Evolutionary conservation across 2,888 invertebrate genomes (phyloP).

Genomic region (Ectropis crepuscularia): DNA sequence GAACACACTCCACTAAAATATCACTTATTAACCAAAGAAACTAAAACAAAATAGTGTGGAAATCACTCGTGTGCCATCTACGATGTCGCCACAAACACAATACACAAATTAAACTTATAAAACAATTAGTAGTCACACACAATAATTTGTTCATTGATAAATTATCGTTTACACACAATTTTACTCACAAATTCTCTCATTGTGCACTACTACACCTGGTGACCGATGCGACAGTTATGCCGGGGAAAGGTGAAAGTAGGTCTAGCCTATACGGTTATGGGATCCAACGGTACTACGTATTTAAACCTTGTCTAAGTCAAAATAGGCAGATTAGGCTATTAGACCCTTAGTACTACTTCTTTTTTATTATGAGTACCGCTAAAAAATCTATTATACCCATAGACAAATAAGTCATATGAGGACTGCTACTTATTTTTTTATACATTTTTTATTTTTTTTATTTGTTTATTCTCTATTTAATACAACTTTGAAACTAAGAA

Average conservation of each 20-base stretch:
- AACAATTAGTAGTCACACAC: slow-evolving; percentile 2
- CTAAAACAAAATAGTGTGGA: too few relatives aligned
- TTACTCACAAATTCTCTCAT: slow-evolving; percentile 63
- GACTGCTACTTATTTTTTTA: too few relatives aligned
- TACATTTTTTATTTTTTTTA: too few relatives aligned
- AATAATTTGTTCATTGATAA: not conserved
- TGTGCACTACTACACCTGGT: slow-evolving; percentile 38
- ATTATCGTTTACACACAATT: slow-evolving; percentile 3
- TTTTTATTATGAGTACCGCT: too few relatives aligned
- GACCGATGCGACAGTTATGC: slow-evolving; percentile 52
- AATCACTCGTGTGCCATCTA: too few relatives aligned
- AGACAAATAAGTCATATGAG: too few relatives aligned
- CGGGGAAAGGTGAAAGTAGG: slow-evolving; percentile 65
- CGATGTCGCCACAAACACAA: not conserved
- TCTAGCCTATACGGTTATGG: slow-evolving; percentile 37
- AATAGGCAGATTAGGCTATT: not conserved
- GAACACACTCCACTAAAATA: too few relatives aligned
- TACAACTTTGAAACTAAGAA: too few relatives aligned
- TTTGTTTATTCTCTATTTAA: too few relatives aligned
- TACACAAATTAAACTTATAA: slow-evolving; percentile 6
- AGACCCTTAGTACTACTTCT: too few relatives aligned
- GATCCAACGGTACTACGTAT: slow-evolving; percentile 6
- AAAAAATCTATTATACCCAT: too few relatives aligned
- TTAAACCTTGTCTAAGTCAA: slow-evolving; percentile 16
- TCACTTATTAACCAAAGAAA: too few relatives aligned